Conservation (phyloP, 2,113 vertebrate genomes). For the Anolis carolinensis region DNA sequence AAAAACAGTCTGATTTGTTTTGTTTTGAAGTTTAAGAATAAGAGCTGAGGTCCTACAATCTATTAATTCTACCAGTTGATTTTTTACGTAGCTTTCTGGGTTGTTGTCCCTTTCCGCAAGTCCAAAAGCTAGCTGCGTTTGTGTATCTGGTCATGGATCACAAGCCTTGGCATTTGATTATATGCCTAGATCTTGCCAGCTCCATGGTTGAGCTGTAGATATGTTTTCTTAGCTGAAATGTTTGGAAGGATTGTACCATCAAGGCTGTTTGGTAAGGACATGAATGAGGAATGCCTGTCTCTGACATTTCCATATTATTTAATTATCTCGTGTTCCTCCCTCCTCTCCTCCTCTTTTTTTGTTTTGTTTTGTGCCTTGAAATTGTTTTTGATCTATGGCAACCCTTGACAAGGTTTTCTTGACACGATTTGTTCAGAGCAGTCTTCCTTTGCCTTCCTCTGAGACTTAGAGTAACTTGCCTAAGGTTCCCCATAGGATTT, state of each 20-base stretch:
- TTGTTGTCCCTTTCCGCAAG: not conserved
- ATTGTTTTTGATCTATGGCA: too few species aligned
- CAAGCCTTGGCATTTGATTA: not conserved
- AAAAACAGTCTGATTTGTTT: rapidly evolving
- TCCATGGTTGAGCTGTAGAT: not conserved
- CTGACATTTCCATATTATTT: not conserved
- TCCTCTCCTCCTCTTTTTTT: too few species aligned
- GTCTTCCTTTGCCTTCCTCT: too few species aligned
- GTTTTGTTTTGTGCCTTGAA: too few species aligned
- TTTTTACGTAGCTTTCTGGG: not conserved
- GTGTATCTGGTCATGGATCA: conserved; percentile 4
- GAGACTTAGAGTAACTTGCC: not conserved
- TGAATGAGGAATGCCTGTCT: not conserved
- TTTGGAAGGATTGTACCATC: not conserved
- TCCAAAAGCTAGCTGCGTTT: not conserved
- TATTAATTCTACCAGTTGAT: not conserved
- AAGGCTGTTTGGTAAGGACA: not conserved
- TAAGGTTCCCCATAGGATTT: not conserved
- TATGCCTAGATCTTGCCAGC: not conserved
- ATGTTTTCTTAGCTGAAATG: not conserved
- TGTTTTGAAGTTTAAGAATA: not conserved
- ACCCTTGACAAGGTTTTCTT: too few species aligned
- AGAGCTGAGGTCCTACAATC: not conserved
- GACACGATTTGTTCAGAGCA: too few species aligned
- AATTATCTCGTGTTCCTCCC: not conserved